phyloP scores from a whole-genome alignment of 2,797 vertebrate genomes.

The Cephalopachus bancanus region DNA sequence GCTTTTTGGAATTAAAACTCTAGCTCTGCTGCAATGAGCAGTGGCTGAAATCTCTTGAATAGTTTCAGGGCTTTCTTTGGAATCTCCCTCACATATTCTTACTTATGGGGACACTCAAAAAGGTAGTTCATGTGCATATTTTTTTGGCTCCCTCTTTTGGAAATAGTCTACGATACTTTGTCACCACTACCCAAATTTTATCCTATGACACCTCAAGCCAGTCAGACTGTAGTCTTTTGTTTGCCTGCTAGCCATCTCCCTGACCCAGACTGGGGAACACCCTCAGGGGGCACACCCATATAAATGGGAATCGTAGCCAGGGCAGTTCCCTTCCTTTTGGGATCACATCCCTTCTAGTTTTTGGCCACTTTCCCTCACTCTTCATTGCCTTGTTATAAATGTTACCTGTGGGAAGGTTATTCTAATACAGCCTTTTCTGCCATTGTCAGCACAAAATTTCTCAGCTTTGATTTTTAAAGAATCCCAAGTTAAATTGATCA shows the following conservation, averaged over 20 bases:
- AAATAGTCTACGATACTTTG: background rate
- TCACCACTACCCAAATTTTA: background rate
- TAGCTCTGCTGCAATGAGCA: background rate
- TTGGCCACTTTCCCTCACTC: background rate
- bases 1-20: background rate
- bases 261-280: background rate
- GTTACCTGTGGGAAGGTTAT: background rate
- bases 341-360: background rate
- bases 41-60: background rate
- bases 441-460: background rate
- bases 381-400: background rate
- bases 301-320: background rate
- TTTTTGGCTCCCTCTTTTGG: background rate
- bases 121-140: background rate
- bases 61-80: background rate
- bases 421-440: background rate
- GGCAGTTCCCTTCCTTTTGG: background rate
- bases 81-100: background rate
- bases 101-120: background rate
- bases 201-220: background rate
- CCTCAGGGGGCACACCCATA: background rate
- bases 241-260: background rate
- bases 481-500: background rate
- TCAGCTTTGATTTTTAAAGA: slow-evolving; percentile 1
- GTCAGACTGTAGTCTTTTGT: background rate